Evolutionary conservation across 64 coral and sea anemone species (phyloP).

Genomic region (Orbicella faveolata): DNA sequence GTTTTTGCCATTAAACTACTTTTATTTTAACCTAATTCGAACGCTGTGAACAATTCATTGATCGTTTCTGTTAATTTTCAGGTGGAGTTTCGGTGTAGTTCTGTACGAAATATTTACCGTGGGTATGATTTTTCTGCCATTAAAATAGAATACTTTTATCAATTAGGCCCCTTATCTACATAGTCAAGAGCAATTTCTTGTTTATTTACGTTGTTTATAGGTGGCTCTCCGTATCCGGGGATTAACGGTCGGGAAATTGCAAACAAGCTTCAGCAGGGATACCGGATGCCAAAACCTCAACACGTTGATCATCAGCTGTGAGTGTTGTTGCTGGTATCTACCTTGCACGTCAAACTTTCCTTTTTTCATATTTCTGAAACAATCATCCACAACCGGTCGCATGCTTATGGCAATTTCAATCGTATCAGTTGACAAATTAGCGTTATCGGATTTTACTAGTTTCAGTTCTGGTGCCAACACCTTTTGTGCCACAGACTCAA

Average conservation of each 20-base stretch:
- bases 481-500: too few species aligned
- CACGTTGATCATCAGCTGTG: constrained; percentile 54
- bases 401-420: too few species aligned
- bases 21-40: too few species aligned
- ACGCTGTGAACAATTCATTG: neutral
- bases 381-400: neutral
- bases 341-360: neutral
- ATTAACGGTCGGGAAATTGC: constrained; percentile 42
- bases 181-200: neutral
- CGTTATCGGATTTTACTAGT: too few species aligned
- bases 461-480: too few species aligned
- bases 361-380: neutral
- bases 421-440: too few species aligned
- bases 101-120: constrained; percentile 96
- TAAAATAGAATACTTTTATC: neutral
- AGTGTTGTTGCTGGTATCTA: neutral
- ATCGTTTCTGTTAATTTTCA: constrained; percentile 9
- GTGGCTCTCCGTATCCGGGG: constrained; percentile 50
- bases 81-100: constrained; percentile 95
- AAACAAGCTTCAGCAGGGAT: constrained; percentile 31
- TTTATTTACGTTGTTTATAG: constrained; percentile 12
- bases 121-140: constrained; percentile 50
- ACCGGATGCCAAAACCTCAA: constrained; percentile 52
- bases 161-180: too few species aligned
- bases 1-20: too few species aligned